Evolutionary conservation across 2,888 invertebrate genomes (phyloP), one percentile per base, ranked within the genome.

Genomic region (Tortrix viridana): DNA sequence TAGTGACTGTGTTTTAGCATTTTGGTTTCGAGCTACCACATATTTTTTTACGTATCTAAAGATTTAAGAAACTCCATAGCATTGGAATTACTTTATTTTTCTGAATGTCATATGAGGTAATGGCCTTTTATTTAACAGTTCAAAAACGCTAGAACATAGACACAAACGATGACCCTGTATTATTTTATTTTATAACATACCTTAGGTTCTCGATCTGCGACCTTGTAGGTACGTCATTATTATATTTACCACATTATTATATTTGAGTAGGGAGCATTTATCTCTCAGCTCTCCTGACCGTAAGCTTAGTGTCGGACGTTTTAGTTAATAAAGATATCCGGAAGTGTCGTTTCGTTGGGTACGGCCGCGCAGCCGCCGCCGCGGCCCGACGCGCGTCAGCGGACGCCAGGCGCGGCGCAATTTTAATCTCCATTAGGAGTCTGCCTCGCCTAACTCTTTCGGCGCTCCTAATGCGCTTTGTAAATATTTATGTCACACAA

Each of bases 401-500:
- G 55, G 64, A 37, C 53, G 61, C 60, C 58, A 26, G 66, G 67
- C 67, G 70, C 72, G 74, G 70, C 74, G 74, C 73, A 73, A 67
- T 74, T 74, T 74, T 75, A 74, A 71, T 80, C 76, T 80, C 77
- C 75, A 77, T 77, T 76, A 75, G 85, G 86, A 84, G 85, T 77
- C 79, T 75, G 85, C 84, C 84, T 85, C 84, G 88, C 89, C 88
- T 86, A 86, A 88, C 80, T 82, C 77, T 75, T 79, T 75, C 72
- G 86, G 87, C 89, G 86, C 88, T 87, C 85, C 87, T 80, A 70
- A 77, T 80, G 86, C 89, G 89, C 88, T 88, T 89, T 92, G 92
- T 92, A 92, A 91, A 92, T 92, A 92, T 89, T 88, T 89, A 87
- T 85, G 90, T 92, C 91, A 89, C 90, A 89, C 89, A 89, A 88